Evolutionary conservation across 2,797 vertebrate species (phyloP), one percentile per base, ranked within the genome.

Genomic region (Lycodopsis pacificus): DNA sequence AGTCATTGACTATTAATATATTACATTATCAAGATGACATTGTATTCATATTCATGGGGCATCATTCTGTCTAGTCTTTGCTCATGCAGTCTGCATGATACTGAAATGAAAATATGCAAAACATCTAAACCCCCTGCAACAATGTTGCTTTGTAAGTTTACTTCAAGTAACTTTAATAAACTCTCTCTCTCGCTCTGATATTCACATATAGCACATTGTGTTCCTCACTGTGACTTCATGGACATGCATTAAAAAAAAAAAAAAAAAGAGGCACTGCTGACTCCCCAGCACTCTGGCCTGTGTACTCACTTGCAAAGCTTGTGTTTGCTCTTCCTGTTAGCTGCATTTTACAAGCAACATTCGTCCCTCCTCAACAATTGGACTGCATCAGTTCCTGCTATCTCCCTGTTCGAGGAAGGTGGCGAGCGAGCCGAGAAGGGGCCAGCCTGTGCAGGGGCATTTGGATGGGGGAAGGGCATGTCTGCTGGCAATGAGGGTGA

Each of bases 401-500:
- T 92, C 93, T 92, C 84, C 83, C 86, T 78, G 58, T 82, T 82
- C 56, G 72, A 82, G 83, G 85, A 90, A 90, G 89, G 88, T 86
- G 91, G 84, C 70, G 86, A 81, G 81, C 51, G 83, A 88, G 87
- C 84, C 62, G 85, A 89, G 88, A 82, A 87, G 90, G 87, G 89
- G 90, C 89, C 88, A 87, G 92, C 81, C 82, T 85, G 90, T 79
- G 88, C 86, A 69, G 91, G 92, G 91, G 91, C 91, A 88, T 89
- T 89, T 73, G 87, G 86, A 79, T 90, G 86, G 93, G 93, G 94
- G 93, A 91, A 89, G 94, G 93, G 93, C 89, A 90, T 71, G 89
- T 90, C 91, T 93, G 91, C 94, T 95, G 94, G 95, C 94, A 94
- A 90, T 88, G 84, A 92, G 94, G 94, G 92, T 90, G 92, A 93